Evolutionary conservation across 2,888 invertebrate species (phyloP).

Genomic region (Lasioglossum pauxillum): DNA sequence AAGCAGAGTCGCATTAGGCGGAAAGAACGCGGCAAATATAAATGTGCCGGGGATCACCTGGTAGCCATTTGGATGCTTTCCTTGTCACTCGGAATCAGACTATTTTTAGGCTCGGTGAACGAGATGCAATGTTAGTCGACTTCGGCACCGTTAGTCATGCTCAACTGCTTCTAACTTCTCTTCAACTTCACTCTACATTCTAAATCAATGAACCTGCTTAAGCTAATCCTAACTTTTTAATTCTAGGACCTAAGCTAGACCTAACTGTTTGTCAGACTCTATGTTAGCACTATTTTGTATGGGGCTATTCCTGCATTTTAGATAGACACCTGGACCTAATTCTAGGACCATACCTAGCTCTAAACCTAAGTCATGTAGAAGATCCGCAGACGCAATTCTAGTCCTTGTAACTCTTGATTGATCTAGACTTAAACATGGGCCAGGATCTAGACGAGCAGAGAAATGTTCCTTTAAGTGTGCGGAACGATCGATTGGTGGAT

Average conservation of each 20-base stretch:
- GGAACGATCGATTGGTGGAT: background rate
- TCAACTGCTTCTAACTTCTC: background rate
- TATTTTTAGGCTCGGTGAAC: background rate
- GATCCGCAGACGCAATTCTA: background rate
- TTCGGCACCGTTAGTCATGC: background rate
- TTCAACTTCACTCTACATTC: no score
- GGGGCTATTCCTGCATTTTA: background rate
- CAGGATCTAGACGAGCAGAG: background rate
- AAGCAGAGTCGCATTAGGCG: background rate
- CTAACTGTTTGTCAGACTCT: no score
- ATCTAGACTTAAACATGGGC: background rate
- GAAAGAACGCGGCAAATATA: slow-evolving; percentile 42
- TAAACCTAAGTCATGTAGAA: background rate
- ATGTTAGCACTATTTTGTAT: no score
- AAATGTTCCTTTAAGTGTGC: background rate
- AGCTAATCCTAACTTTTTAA: no score
- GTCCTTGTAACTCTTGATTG: background rate
- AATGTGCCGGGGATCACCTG: slow-evolving; percentile 11
- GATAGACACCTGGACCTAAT: background rate
- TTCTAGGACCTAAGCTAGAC: no score
- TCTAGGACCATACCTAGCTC: background rate
- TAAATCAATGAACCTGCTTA: no score
- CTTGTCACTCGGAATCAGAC: background rate
- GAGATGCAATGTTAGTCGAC: background rate
- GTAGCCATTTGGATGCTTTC: background rate